These are phyloP conservation scores for Halotydeus destructor DNA, from an alignment of 1,140 invertebrate genomes.

Conservation along the genomic window DNA sequence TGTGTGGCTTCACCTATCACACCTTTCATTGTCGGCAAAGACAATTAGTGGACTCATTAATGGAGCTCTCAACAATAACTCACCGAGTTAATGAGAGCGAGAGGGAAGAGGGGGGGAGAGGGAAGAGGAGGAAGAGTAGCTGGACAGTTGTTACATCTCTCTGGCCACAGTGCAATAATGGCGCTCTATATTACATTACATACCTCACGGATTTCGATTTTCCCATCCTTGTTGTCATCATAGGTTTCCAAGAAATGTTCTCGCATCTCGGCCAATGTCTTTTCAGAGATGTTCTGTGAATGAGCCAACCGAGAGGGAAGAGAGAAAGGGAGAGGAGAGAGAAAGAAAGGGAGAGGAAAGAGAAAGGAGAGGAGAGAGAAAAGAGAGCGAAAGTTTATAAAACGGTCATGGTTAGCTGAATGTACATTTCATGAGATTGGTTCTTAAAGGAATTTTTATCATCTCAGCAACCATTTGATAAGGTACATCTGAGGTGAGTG, in stretches of 20 bases:
- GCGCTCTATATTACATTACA: neutral
- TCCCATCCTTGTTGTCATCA: slow-evolving; percentile 8
- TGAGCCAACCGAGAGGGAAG: neutral
- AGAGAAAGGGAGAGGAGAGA: neutral
- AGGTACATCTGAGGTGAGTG: too few species aligned
- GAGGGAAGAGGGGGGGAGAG: too few species aligned
- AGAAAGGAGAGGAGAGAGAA: neutral
- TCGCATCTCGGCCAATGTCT: slow-evolving; percentile 9
- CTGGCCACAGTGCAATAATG: neutral
- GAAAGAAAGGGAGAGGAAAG: neutral
- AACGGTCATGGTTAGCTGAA: neutral
- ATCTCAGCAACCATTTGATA: too few species aligned
- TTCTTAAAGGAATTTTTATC: too few species aligned
- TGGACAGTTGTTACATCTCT: neutral
- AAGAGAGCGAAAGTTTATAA: neutral
- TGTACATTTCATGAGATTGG: too few species aligned
- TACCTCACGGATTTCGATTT: slow-evolving; percentile 12
- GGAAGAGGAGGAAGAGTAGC: neutral
- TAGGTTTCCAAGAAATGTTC: slow-evolving; percentile 9
- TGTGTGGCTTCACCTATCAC: too few species aligned
- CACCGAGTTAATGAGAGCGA: too few species aligned
- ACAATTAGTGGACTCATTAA: too few species aligned
- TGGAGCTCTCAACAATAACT: too few species aligned
- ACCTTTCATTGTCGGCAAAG: too few species aligned
- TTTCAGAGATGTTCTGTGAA: neutral